A percentile compares a stretch with the other conserved stretches of the same genome.
Conservation (phyloP, 2,113 vertebrate species). For the Triplophysa rosa region DNA sequence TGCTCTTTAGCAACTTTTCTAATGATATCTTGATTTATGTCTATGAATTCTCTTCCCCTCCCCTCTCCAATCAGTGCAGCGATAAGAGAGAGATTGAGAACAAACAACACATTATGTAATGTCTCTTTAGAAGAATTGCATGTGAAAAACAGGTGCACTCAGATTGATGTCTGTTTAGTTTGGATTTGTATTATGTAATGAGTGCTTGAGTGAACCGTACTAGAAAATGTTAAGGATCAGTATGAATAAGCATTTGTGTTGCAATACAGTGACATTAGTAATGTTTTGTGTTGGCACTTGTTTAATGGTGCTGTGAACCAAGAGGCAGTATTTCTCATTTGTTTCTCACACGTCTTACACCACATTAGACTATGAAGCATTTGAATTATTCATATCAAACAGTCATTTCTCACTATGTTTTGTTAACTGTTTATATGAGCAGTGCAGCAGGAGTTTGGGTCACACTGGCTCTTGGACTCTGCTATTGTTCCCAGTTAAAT, state of each 20-base stretch:
- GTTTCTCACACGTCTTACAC: too few species aligned
- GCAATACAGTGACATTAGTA: not conserved
- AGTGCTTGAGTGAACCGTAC: not conserved
- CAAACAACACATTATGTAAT: slow-evolving; percentile 52
- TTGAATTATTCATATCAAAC: not conserved
- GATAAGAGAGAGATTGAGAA: slow-evolving; percentile 57
- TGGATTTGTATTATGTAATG: slow-evolving; percentile 17
- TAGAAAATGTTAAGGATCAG: not conserved
- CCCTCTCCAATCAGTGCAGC: slow-evolving; percentile 45
- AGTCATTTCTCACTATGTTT: not conserved
- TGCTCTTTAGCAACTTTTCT: not conserved
- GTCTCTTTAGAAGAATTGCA: slow-evolving; percentile 17
- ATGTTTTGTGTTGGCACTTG: not conserved
- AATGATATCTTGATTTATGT: slow-evolving; percentile 67
- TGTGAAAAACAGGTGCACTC: slow-evolving; percentile 16
- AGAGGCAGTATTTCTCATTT: not conserved
- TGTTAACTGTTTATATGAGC: not conserved
- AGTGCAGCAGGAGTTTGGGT: slow-evolving; percentile 5
- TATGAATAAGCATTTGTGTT: not conserved
- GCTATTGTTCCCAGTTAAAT: slow-evolving; percentile 55
- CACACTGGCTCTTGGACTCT: slow-evolving; percentile 18
- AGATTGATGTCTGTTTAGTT: not conserved
- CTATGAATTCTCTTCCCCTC: slow-evolving; percentile 51
- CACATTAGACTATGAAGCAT: not conserved
- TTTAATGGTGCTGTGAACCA: too few species aligned